Percentiles rank a stretch among this genome's conserved stretches.
Conservation (phyloP, 2,797 vertebrate genomes). For the Philypnodon macrostomus region DNA sequence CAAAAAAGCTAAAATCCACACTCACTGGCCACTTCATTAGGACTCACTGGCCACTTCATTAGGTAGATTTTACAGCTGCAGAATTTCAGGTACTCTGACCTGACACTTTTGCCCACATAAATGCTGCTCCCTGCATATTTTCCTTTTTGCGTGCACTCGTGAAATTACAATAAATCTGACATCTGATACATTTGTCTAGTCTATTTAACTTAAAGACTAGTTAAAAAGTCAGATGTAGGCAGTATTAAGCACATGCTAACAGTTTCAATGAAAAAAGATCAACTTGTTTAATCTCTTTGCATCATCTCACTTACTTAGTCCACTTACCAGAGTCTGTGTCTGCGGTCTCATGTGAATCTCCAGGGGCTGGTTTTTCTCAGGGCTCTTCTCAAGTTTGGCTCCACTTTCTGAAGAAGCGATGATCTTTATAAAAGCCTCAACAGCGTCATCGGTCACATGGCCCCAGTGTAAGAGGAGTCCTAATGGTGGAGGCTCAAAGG, state of each 20-base stretch:
- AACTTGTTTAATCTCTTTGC: background rate
- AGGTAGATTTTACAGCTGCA: too few species aligned
- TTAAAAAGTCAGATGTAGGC: too few species aligned
- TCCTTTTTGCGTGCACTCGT: too few species aligned
- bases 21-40: too few species aligned
- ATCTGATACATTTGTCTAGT: background rate
- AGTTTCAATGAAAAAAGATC: background rate
- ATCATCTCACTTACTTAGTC: background rate
- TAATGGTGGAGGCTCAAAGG: conserved; percentile 15
- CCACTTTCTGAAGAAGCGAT: conserved; percentile 8
- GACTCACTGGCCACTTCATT: too few species aligned
- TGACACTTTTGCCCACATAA: too few species aligned
- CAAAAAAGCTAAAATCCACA: too few species aligned
- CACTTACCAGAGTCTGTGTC: conserved; percentile 50
- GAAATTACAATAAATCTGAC: background rate
- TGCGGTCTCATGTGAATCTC: conserved; percentile 13
- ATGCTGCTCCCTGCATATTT: too few species aligned
- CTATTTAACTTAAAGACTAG: too few species aligned
- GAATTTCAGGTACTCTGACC: too few species aligned
- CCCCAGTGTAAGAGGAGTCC: conserved; percentile 27
- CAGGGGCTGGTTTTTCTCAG: background rate
- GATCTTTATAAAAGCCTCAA: conserved; percentile 59
- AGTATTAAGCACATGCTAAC: background rate
- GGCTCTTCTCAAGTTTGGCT: conserved; percentile 41
- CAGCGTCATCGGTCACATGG: conserved; percentile 55